A percentile compares a stretch with the other conserved stretches of the same genome.
Evolutionary conservation across 2,888 invertebrate genomes (phyloP).

Genomic region (Cheilosia grossa): DNA sequence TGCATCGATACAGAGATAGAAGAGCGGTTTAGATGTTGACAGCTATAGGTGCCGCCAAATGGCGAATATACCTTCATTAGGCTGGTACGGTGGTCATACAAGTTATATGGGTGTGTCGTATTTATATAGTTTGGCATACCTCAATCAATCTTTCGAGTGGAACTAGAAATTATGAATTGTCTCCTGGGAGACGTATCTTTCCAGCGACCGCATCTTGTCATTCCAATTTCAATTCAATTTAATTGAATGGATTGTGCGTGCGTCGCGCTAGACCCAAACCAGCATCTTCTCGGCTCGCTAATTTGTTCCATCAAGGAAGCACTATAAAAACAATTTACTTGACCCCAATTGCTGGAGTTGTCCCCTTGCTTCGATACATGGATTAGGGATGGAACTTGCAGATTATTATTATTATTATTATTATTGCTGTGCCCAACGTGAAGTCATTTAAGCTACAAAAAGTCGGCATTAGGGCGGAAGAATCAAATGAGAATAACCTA

Average conservation of each 20-base stretch:
- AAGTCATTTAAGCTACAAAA: conserved; percentile 31
- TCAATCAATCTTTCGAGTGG: conserved; percentile 64
- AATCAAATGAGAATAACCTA: conserved; percentile 47
- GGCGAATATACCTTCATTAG: conserved; percentile 46
- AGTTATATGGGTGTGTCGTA: conserved; percentile 58
- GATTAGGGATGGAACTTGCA: conserved; percentile 39
- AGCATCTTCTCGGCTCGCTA: conserved; percentile 65
- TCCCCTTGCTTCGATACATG: conserved; percentile 37
- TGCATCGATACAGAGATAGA: conserved; percentile 6
- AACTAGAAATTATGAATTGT: conserved; percentile 44
- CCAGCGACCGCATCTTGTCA: conserved; percentile 38
- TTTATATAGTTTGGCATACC: conserved; percentile 41
- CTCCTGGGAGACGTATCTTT: conserved; percentile 28
- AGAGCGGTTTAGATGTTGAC: conserved; percentile 26
- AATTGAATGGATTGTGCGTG: conserved; percentile 65
- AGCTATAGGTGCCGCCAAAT: conserved; percentile 51
- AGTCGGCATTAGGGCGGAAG: conserved; percentile 26
- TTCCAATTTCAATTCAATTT: conserved; percentile 69
- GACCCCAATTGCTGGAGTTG: conserved; percentile 58
- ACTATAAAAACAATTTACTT: conserved; percentile 62
- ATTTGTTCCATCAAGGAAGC: conserved; percentile 63
- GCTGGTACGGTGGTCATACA: conserved; percentile 7
- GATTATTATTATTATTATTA: conserved; percentile 9
- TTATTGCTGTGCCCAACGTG: conserved; percentile 34
- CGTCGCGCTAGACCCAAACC: conserved; percentile 9